Base-by-base conservation (phyloP, 92 coral and sea anemone genomes). In the Palythoa heliodiscus region DNA sequence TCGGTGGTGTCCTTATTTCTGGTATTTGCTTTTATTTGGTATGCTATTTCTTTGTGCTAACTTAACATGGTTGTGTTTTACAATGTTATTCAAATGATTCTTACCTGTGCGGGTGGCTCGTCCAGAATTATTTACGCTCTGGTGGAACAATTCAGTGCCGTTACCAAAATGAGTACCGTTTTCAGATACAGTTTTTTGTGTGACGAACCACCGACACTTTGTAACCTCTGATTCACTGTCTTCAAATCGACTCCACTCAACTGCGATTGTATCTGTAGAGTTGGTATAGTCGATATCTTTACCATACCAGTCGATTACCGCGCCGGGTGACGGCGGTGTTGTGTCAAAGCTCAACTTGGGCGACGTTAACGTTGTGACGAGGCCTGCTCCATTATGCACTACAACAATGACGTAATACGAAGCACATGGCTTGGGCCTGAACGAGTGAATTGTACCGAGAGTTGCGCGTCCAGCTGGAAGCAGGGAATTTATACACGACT, bases 221-320 rank as follows among this genome's bases (percentile, higher is more conserved):
- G 86, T 78, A 16, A 96, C 82, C 61, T 78, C 98, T 5, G 99
- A 74, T 85, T 96, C 97, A 13, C 87, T 87, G 73, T 96, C 99
- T 52, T 87, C 78, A 83, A 96, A 92, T 69, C 91, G 97, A 10
- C 70, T 87, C 99, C 99, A 96, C 72, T 85, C 91, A 57, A 82
- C 82, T 47, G 91, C 64, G 69, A 96, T 83, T 40, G 88, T 40
- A 75, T 86, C 70, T 35, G 89, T 92, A n/a, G 89, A 83, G 16
- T 85, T 87, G 20, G 92, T 90, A 61, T 85, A 94, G 39, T 96
- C 96, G 29, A 88, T 71, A 74, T 96, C 99, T 1, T 78, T 85
- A 60, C 84, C 87, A 38, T 69, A 22, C 20, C 97, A 95, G 40
- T 96, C 99, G n/a, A 91, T 89, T 19, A 96, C 97, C 23, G 77